Evolutionary conservation across 2,797 vertebrate genomes (phyloP).

Genomic region (Anas bernieri): DNA sequence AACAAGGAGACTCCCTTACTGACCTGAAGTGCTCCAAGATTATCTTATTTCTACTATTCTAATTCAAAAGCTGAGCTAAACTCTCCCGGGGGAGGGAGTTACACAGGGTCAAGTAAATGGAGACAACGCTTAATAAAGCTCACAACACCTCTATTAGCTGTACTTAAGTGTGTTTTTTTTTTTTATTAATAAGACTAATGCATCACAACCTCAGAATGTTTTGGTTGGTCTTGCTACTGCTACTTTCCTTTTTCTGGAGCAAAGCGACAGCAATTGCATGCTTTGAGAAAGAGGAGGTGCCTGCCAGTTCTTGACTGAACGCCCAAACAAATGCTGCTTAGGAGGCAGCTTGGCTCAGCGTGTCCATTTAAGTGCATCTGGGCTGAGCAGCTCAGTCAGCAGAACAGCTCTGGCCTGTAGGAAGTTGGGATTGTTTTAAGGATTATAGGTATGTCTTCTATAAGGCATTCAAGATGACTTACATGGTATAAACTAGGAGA

Average conservation of each 20-base stretch:
- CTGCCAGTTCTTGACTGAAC: not conserved
- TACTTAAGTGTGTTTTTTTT: not conserved
- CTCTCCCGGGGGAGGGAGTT: not conserved
- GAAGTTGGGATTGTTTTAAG: not conserved
- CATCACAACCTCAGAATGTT: not conserved
- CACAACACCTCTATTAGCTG: not conserved
- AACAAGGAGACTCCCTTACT: not conserved
- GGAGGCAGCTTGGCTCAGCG: not conserved
- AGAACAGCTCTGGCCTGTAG: not conserved
- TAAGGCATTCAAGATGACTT: not conserved
- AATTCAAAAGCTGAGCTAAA: not conserved
- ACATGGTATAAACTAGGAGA: not conserved
- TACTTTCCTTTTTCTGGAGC: not conserved
- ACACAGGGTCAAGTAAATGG: not conserved
- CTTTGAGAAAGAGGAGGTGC: not conserved
- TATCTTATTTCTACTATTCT: not conserved
- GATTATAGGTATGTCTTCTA: not conserved
- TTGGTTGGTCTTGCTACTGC: not conserved
- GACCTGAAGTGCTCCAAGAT: not conserved
- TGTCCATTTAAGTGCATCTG: too few relatives aligned
- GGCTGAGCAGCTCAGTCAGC: not conserved
- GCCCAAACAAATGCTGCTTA: fast-evolving
- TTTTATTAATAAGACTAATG: slow-evolving; percentile 29
- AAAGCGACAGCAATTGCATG: not conserved
- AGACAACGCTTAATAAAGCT: not conserved